Conservation (phyloP, 1,140 invertebrate species). For the Vanessa tameamea region DNA sequence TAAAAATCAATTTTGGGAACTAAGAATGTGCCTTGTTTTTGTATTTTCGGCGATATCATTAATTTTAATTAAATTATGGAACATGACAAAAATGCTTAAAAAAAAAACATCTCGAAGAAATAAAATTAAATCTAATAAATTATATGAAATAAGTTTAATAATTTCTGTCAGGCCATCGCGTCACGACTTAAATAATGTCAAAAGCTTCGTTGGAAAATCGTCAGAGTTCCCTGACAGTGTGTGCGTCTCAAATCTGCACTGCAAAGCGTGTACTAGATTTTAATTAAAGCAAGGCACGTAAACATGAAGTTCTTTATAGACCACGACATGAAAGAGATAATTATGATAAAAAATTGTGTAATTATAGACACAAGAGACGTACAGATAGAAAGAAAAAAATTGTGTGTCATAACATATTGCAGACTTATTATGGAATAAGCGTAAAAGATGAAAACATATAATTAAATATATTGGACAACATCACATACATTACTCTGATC, state of each 20-base stretch:
- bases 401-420: too few relatives aligned
- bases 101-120: too few relatives aligned
- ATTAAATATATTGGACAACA: too few relatives aligned
- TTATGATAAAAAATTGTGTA: not conserved
- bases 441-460: too few relatives aligned
- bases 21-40: too few relatives aligned
- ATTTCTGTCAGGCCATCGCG: not conserved
- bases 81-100: too few relatives aligned
- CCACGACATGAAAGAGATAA: not conserved
- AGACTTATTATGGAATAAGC: too few relatives aligned
- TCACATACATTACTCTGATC: too few relatives aligned
- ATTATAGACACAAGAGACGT: conserved; percentile 4
- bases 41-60: too few relatives aligned
- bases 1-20: too few relatives aligned
- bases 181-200: conserved; percentile 6
- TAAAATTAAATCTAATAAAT: not conserved
- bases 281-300: conserved; percentile 35
- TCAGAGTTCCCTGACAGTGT: conserved; percentile 15
- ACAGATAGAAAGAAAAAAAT: too few relatives aligned
- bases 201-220: conserved; percentile 7
- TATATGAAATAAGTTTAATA: conserved; percentile 5
- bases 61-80: too few relatives aligned
- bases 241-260: conserved; percentile 22
- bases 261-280: conserved; percentile 33
- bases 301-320: conserved; percentile 15